Conservation (phyloP, 2,888 invertebrate species). For the Xanthorhoe designata region DNA sequence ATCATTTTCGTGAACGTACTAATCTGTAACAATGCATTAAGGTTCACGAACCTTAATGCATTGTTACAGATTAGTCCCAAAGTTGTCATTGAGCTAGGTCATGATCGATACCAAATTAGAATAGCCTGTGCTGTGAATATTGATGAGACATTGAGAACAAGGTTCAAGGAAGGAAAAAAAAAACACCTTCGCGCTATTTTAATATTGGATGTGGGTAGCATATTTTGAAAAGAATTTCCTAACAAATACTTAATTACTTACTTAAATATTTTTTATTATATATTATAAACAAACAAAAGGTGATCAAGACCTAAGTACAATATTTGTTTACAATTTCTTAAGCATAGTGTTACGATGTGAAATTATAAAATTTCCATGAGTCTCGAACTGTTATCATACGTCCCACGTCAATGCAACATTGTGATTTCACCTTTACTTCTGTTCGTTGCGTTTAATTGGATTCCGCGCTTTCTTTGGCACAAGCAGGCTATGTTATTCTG, state of each 20-base stretch:
- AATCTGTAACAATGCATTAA: too few relatives aligned
- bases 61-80: slow-evolving; percentile 1
- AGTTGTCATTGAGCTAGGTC: slow-evolving; percentile 55
- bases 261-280: too few relatives aligned
- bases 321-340: not conserved
- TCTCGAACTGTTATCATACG: slow-evolving; percentile 15
- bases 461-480: slow-evolving; percentile 77
- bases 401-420: slow-evolving; percentile 42
- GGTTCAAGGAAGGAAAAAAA: slow-evolving; percentile 23
- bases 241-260: too few relatives aligned
- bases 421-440: slow-evolving; percentile 63
- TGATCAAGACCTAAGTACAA: not conserved
- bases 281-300: not conserved
- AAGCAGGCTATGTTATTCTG: slow-evolving; percentile 66
- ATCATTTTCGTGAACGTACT: too few relatives aligned
- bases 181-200: too few relatives aligned
- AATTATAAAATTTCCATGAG: slow-evolving; percentile 22
- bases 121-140: slow-evolving; percentile 23
- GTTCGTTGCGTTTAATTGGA: slow-evolving; percentile 68
- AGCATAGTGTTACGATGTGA: slow-evolving; percentile 13
- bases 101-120: slow-evolving; percentile 38
- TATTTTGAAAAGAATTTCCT: too few relatives aligned
- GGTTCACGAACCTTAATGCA: not conserved
- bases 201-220: too few relatives aligned
- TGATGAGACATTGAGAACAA: slow-evolving; percentile 3